Conservation (phyloP, 2,888 invertebrate genomes). For the Sussaba pulchella region DNA sequence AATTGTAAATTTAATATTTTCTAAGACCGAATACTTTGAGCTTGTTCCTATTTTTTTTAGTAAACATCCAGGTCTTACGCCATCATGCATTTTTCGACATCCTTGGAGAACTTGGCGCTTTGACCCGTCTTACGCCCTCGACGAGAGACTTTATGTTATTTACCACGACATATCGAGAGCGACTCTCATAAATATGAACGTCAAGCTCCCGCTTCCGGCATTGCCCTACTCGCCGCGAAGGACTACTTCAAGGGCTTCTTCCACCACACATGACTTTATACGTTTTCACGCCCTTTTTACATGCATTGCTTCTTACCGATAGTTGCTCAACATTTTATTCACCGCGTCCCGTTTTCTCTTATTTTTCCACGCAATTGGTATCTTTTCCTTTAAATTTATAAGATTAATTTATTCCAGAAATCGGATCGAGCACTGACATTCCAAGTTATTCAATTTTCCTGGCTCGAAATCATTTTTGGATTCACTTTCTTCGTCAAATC, state of each 20-base stretch:
- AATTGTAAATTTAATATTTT: not conserved
- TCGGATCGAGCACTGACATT: too few relatives aligned
- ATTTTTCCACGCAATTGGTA: not conserved
- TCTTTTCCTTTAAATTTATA: too few relatives aligned
- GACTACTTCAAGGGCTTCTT: constrained; percentile 6
- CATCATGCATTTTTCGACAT: constrained; percentile 8
- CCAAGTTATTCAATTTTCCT: not conserved
- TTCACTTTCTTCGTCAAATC: not conserved
- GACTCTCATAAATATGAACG: constrained; percentile 36
- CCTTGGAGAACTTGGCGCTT: not conserved
- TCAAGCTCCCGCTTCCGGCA: constrained; percentile 17
- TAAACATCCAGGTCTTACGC: too few relatives aligned
- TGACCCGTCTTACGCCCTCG: constrained; percentile 13
- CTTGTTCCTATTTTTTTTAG: not conserved
- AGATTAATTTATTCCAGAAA: too few relatives aligned
- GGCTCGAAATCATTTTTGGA: too few relatives aligned
- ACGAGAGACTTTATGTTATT: constrained; percentile 46
- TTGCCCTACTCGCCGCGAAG: constrained; percentile 27
- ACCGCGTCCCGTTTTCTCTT: not conserved
- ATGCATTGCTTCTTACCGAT: not conserved
- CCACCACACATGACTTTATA: constrained; percentile 25
- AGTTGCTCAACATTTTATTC: not conserved
- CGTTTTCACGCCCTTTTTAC: constrained; percentile 2
- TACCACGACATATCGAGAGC: constrained; percentile 27
- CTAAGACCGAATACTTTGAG: not conserved